Base-by-base conservation (phyloP, 1,140 invertebrate genomes). In the Pomacea maculata region DNA sequence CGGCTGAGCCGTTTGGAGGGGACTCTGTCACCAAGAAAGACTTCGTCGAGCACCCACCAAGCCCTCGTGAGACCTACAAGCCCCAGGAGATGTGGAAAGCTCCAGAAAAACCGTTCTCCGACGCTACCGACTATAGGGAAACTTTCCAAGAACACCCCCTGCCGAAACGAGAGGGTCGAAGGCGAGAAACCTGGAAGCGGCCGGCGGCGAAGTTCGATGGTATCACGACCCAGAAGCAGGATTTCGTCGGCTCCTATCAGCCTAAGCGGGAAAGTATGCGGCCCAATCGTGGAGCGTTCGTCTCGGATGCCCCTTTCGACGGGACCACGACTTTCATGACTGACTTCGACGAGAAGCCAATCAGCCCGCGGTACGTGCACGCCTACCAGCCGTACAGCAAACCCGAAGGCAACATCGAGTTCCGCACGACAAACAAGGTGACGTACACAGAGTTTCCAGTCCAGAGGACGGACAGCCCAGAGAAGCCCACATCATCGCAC, bases 391-490 rank as follows among this genome's bases (percentile, higher is more conserved):
- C 21, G 19, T 80, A 83, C 78, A 61, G 73, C 68, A 78, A 67
- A 65, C 82, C 82, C 14, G 82, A 83, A 25, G 82, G 82, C 8
- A 15, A 70, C 54, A 83, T 83, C 79, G 82, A 83, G 52, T n/a
- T 83, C 11, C 78, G 57, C 71, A 83, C 82, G n/a, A 82, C 81
- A 11, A 80, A 80, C 68, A 9, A 67, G 19, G 68, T 25, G 10
- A 72, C 79, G 75, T 82, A 72, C 63, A 65, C 54, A 11, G 73
- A 79, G 74, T 75, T 76, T 57, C 78, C 78, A 12, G 11, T 82
- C 17, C 67, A 81, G 15, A 34, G 34, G 21, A 9, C 45, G 3
- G 45, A 52, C 67, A 57, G 29, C 21, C 45, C 71, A 12, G 54
- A 77, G 9, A 82, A 82, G 63, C 81, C 81, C n/a, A 52, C 63